Evolutionary conservation across 2,797 vertebrate genomes (phyloP).

Genomic region (Fistularia commersonii): DNA sequence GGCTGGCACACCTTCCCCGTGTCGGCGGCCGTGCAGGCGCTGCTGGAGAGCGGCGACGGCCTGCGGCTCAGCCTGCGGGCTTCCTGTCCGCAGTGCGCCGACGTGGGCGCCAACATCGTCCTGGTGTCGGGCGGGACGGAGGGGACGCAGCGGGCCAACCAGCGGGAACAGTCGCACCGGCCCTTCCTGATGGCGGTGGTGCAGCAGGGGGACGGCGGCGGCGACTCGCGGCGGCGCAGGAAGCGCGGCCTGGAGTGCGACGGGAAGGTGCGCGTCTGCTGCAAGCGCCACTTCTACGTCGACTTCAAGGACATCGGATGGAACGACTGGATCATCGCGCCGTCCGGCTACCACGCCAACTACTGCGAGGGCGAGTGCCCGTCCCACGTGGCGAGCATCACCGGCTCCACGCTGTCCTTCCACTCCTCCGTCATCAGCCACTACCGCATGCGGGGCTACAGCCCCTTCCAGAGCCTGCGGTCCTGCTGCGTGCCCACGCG

Average conservation of each 20-base stretch:
- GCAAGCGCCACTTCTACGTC: slow-evolving; percentile 95
- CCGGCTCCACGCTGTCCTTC: slow-evolving; percentile 90
- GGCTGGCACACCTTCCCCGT: slow-evolving; percentile 95
- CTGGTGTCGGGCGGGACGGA: slow-evolving; percentile 65
- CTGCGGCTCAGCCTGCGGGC: slow-evolving; percentile 80
- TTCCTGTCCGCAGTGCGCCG: slow-evolving; percentile 86
- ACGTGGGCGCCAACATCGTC: slow-evolving; percentile 82
- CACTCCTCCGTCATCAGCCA: slow-evolving; percentile 98
- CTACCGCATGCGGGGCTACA: slow-evolving; percentile 92
- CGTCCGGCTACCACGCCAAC: slow-evolving; percentile 92
- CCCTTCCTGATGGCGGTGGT: slow-evolving; percentile 96
- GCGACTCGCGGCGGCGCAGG: slow-evolving; percentile 76
- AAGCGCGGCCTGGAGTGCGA: slow-evolving; percentile 94
- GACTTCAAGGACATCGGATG: slow-evolving; percentile 99
- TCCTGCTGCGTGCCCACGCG: slow-evolving; percentile 96
- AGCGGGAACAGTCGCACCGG: slow-evolving; percentile 90
- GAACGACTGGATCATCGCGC: slow-evolving; percentile 99
- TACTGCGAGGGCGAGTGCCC: slow-evolving; percentile 98
- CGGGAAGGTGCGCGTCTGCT: slow-evolving; percentile 93
- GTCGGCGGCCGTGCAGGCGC: slow-evolving; percentile 81
- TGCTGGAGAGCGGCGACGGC: slow-evolving; percentile 75
- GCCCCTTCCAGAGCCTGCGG: slow-evolving; percentile 92
- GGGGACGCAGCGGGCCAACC: slow-evolving; percentile 51
- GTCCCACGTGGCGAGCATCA: slow-evolving; percentile 89
- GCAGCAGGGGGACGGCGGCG: slow-evolving; percentile 78